phyloP scores from a whole-genome alignment of 2,113 vertebrate species.

The Lepisosteus osseus region DNA sequence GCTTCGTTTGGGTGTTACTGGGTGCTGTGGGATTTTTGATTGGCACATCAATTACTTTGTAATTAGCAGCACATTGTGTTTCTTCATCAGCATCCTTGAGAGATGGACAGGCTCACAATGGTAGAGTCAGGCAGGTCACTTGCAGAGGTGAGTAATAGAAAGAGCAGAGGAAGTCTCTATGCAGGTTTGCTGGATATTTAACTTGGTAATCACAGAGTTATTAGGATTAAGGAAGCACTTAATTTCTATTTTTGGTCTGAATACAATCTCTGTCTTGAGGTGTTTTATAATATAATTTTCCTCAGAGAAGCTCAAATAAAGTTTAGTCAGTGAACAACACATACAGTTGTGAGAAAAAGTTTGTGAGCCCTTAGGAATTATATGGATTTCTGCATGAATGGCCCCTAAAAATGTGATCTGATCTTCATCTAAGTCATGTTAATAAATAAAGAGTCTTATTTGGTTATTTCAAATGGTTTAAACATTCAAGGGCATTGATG shows the following conservation, averaged over 20 bases:
- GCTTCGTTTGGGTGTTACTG: conserved; percentile 37
- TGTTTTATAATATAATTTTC: too few relatives aligned
- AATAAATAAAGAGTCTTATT: too few relatives aligned
- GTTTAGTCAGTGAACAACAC: too few relatives aligned
- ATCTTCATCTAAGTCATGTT: too few relatives aligned
- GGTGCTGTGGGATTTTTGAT: conserved; percentile 31
- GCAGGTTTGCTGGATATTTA: conserved; percentile 32
- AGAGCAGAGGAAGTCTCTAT: conserved; percentile 19
- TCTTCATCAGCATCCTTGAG: conserved; percentile 35
- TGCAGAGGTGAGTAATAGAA: conserved; percentile 32
- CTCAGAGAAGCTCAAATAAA: too few relatives aligned
- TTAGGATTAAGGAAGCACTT: conserved; percentile 33
- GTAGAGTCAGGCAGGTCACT: conserved; percentile 31
- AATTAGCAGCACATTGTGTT: conserved; percentile 44
- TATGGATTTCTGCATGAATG: too few relatives aligned
- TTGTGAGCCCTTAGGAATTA: too few relatives aligned
- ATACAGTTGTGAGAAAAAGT: too few relatives aligned
- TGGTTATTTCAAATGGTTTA: too few relatives aligned
- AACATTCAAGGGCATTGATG: too few relatives aligned
- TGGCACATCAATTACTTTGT: conserved; percentile 40
- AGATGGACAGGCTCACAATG: conserved; percentile 13
- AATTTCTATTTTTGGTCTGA: background rate
- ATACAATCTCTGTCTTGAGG: too few relatives aligned
- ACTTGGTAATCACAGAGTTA: conserved; percentile 31
- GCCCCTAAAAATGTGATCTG: too few relatives aligned